Evolutionary conservation across 2,797 vertebrate species (phyloP).

Genomic region (Kryptopterus vitreolus): DNA sequence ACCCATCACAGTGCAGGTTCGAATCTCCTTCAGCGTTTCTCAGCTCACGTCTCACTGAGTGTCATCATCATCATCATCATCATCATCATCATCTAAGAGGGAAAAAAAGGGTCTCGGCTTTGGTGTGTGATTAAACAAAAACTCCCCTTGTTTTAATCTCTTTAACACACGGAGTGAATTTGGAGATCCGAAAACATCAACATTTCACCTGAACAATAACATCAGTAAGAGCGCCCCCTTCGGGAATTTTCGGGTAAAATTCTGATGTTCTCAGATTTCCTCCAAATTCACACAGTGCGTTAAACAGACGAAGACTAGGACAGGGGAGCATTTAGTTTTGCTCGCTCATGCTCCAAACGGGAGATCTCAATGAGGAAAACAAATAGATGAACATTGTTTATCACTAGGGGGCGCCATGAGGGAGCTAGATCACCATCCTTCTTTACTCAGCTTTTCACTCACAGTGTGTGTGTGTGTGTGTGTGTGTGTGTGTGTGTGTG

Average conservation of each 20-base stretch:
- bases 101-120: not conserved
- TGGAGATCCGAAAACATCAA: not conserved
- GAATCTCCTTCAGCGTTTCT: too few species aligned
- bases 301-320: too few species aligned
- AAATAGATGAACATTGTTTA: not conserved
- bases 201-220: too few species aligned
- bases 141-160: not conserved
- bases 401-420: not conserved
- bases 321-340: not conserved
- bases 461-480: not conserved
- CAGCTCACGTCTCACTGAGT: too few species aligned
- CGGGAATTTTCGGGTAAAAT: too few species aligned
- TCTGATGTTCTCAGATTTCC: not conserved
- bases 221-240: too few species aligned
- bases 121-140: not conserved
- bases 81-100: too few species aligned
- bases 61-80: too few species aligned
- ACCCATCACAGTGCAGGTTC: conserved; percentile 87
- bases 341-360: not conserved
- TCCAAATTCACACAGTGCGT: not conserved
- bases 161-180: not conserved
- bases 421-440: not conserved
- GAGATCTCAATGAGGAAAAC: not conserved
- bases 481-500: conserved; percentile 3
- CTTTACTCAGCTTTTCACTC: not conserved